Evolutionary conservation across 2,113 vertebrate genomes (phyloP).

Genomic region (Centrocercus urophasianus): DNA sequence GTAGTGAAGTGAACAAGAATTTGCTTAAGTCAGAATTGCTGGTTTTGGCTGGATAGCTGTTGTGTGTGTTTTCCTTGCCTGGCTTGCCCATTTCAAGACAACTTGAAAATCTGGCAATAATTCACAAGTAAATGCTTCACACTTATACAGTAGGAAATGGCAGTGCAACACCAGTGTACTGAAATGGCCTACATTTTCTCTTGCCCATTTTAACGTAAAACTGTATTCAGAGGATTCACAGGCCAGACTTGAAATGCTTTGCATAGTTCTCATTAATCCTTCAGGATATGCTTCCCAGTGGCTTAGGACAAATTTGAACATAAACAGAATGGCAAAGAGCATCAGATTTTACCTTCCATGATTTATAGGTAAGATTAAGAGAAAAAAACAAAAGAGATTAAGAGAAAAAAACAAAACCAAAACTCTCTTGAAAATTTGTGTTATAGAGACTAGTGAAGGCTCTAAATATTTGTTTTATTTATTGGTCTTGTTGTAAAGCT

Average conservation of each 20-base stretch:
- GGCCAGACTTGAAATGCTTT: neutral
- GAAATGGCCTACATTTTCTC: neutral
- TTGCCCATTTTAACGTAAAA: neutral
- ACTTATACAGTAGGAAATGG: neutral
- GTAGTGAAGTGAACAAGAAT: conserved; percentile 22
- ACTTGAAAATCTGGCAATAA: neutral
- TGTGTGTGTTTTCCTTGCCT: neutral
- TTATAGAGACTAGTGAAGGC: neutral
- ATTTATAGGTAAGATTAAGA: neutral
- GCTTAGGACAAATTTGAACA: neutral
- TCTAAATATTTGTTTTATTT: neutral
- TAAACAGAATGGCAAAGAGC: neutral
- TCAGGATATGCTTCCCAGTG: neutral
- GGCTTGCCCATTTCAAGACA: neutral
- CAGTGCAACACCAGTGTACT: neutral
- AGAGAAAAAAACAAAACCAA: neutral
- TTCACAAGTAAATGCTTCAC: neutral
- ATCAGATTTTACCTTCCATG: neutral
- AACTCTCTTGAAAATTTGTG: neutral
- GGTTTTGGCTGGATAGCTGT: neutral
- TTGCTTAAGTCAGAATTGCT: neutral
- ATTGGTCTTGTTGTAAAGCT: neutral
- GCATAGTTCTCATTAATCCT: neutral
- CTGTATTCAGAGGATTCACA: neutral
- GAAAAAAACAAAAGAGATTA: too few relatives aligned